Percentiles rank a stretch among this genome's conserved stretches.
Evolutionary conservation across 2,888 invertebrate genomes (phyloP).

Genomic region (Ernsta delagoae): DNA sequence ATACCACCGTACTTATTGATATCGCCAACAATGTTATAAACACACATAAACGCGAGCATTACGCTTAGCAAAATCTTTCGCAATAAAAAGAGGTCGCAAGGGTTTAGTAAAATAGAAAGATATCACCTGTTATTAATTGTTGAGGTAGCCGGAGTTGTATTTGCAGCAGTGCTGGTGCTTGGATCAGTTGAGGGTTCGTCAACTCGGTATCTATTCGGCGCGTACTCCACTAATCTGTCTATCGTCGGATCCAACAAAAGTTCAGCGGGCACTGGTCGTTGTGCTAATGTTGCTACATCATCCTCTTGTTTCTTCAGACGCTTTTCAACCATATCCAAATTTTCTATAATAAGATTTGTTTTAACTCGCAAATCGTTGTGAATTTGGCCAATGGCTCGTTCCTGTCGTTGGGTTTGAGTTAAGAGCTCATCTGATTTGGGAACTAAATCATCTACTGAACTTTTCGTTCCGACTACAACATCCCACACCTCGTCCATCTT

Average conservation of each 20-base stretch:
- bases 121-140: conserved; percentile 73
- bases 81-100: conserved; percentile 44
- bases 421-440: conserved; percentile 94
- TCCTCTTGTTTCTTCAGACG: conserved; percentile 93
- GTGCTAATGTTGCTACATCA: conserved; percentile 91
- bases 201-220: conserved; percentile 87
- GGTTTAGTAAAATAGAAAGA: conserved; percentile 53
- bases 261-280: conserved; percentile 90
- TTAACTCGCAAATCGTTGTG: conserved; percentile 92
- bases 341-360: conserved; percentile 94
- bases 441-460: conserved; percentile 93
- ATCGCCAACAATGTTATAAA: conserved; percentile 2
- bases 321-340: conserved; percentile 94
- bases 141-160: conserved; percentile 61
- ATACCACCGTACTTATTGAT: not conserved
- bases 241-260: conserved; percentile 90
- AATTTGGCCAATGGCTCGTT: conserved; percentile 94
- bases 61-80: conserved; percentile 52
- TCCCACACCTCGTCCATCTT: conserved; percentile 97
- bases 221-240: conserved; percentile 91
- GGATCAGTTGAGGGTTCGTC: conserved; percentile 73
- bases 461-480: conserved; percentile 94
- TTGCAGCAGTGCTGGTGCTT: conserved; percentile 66
- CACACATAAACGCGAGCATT: conserved; percentile 49
- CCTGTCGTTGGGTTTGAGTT: conserved; percentile 94